A percentile compares a stretch with the other conserved stretches of the same genome.
Conservation (phyloP, 2,888 invertebrate species). For the Chalcis sispes region DNA sequence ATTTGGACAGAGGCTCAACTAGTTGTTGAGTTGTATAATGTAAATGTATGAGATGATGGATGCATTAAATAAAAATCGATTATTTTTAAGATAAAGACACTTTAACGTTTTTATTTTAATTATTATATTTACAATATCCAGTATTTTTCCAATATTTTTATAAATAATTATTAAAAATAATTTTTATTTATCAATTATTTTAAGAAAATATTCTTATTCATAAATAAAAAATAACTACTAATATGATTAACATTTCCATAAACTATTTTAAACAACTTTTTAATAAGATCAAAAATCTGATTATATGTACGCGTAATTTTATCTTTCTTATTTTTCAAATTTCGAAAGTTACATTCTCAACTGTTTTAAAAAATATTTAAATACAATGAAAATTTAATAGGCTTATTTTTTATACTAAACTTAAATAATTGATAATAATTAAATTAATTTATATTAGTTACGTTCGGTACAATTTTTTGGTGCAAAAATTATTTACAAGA, state of each 20-base stretch:
- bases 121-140: neutral
- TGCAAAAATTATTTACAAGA: conserved; percentile 36
- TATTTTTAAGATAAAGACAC: conserved; percentile 72
- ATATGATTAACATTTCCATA: too few relatives aligned
- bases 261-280: too few relatives aligned
- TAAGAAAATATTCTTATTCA: neutral
- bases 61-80: conserved; percentile 74
- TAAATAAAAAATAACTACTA: conserved; percentile 19
- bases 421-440: too few relatives aligned
- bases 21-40: conserved; percentile 68
- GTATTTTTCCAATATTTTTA: neutral
- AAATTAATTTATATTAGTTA: too few relatives aligned
- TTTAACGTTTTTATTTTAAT: conserved; percentile 21
- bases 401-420: too few relatives aligned
- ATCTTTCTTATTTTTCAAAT: too few relatives aligned
- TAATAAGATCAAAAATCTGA: too few relatives aligned
- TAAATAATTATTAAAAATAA: conserved; percentile 1
- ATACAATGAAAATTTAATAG: too few relatives aligned
- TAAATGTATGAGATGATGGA: conserved; percentile 71
- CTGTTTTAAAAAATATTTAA: too few relatives aligned
- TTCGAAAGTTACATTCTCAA: too few relatives aligned
- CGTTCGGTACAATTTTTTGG: too few relatives aligned
- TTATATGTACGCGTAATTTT: too few relatives aligned
- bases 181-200: neutral
- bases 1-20: conserved; percentile 64